These are phyloP conservation scores for Thymelicus lineola DNA, from an alignment of 2,888 invertebrate genomes.

Conservation along the genomic window DNA sequence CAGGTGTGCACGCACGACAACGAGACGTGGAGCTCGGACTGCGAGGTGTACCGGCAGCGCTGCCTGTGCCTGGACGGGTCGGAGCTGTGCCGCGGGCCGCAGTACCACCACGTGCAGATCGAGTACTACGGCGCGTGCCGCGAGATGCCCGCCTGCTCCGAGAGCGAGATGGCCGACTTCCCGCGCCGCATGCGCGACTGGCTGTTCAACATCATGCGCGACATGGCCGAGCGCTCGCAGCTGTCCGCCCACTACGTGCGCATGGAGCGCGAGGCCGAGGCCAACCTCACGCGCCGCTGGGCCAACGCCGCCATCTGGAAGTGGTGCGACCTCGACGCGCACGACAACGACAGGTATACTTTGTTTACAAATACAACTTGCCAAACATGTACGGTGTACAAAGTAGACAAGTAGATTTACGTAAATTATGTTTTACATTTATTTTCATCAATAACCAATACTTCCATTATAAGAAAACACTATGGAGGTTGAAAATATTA, in stretches of 20 bases:
- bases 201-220: slow-evolving; percentile 99
- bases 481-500: no score
- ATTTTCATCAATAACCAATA: no score
- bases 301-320: slow-evolving; percentile 98
- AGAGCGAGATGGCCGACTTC: slow-evolving; percentile 96
- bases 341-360: slow-evolving; percentile 92
- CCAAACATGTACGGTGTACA: no score
- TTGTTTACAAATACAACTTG: not conserved
- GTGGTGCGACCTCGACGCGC: slow-evolving; percentile 98
- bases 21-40: slow-evolving; percentile 97
- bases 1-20: slow-evolving; percentile 97
- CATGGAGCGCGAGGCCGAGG: slow-evolving; percentile 96
- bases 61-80: slow-evolving; percentile 94
- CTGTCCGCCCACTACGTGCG: slow-evolving; percentile 92
- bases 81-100: slow-evolving; percentile 89
- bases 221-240: slow-evolving; percentile 95
- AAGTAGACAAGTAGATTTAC: no score
- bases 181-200: slow-evolving; percentile 99
- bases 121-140: slow-evolving; percentile 97
- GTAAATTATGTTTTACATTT: no score
- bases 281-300: slow-evolving; percentile 93
- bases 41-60: slow-evolving; percentile 96
- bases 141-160: slow-evolving; percentile 92
- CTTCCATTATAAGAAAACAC: no score
- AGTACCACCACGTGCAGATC: slow-evolving; percentile 95